These are phyloP conservation scores for Antechinus stuartii DNA, from an alignment of 2,113 vertebrate genomes.

Conservation along the genomic window DNA sequence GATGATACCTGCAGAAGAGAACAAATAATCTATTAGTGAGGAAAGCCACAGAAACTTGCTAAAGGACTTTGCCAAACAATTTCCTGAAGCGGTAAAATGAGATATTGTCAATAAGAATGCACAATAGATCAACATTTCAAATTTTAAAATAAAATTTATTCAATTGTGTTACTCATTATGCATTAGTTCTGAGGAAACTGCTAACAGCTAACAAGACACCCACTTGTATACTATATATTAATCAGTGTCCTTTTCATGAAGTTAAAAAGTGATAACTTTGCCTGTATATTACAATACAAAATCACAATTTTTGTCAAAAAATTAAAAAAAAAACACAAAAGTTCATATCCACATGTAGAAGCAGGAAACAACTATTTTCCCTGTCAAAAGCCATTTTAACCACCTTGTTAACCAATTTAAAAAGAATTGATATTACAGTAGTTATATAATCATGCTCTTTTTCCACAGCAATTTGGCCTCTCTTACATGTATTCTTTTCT, in stretches of 20 bases:
- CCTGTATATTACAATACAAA: constrained; percentile 56
- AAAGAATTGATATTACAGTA: background rate
- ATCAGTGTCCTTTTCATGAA: constrained; percentile 60
- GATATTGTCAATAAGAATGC: background rate
- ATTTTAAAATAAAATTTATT: constrained; percentile 57
- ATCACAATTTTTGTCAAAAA: constrained; percentile 30
- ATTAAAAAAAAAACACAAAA: background rate
- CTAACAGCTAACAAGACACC: constrained; percentile 60
- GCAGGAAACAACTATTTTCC: background rate
- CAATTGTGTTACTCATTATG: constrained; percentile 49
- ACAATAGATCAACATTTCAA: constrained; percentile 32
- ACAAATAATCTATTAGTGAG: background rate
- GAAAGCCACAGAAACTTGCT: background rate
- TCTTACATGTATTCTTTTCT: too few species aligned
- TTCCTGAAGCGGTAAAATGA: constrained; percentile 9
- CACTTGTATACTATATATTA: constrained; percentile 67
- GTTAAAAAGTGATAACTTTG: constrained; percentile 50
- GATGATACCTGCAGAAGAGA: constrained; percentile 6
- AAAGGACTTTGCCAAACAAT: constrained; percentile 17
- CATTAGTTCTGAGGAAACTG: constrained; percentile 56
- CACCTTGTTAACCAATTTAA: background rate
- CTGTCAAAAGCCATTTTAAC: background rate
- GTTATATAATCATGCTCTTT: too few species aligned
- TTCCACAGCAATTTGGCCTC: too few species aligned
- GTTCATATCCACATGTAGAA: background rate